Evolutionary conservation across 2,888 invertebrate species (phyloP), one percentile per base, ranked within the genome.

Genomic region (Apotomis capreana): DNA sequence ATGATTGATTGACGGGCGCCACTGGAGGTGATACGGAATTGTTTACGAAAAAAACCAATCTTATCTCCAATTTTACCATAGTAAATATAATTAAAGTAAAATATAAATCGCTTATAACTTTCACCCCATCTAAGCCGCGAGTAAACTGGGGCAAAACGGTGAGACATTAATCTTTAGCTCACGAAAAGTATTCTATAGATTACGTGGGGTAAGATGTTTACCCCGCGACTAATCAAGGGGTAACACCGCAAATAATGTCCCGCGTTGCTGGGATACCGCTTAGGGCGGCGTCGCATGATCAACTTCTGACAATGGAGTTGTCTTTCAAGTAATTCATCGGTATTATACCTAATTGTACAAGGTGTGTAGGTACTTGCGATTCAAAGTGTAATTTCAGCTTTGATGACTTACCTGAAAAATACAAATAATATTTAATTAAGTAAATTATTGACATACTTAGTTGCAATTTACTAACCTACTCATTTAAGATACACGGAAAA

Each of bases 161-260:
- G 80, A 84, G 83, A 86, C 89, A 89, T 89, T 89, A 89, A 90
- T 89, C 89, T 89, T 87, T 82, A 81, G 84, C 81, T 83, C 83
- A 83, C 84, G 87, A 86, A 89, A 89, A 89, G 88, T 89, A 90
- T 87, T 86, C 83, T 84, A 84, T 84, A 84, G 85, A 88, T 89
- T 86, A 87, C 82, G 77, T 76, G 78, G 83, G 86, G 83, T 86
- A 81, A 84, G 86, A 85, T 82, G 85, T 86, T 85, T 84, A 80
- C 79, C 78, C 82, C 80, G 84, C 81, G 78, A 82, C 84, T 86
- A 87, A 88, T 88, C 84, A 85, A 82, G 78, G 77, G 76, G 76
- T 76, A 75, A 71, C 75, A 78, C 79, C 77, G 79, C 82, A 82
- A 85, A 83, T 82, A 84, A 80, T 78, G 79, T 76, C 76, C 74